These are phyloP conservation scores for Phodopus roborovskii DNA, from an alignment of 2,113 vertebrate genomes.

Conservation along the genomic window DNA sequence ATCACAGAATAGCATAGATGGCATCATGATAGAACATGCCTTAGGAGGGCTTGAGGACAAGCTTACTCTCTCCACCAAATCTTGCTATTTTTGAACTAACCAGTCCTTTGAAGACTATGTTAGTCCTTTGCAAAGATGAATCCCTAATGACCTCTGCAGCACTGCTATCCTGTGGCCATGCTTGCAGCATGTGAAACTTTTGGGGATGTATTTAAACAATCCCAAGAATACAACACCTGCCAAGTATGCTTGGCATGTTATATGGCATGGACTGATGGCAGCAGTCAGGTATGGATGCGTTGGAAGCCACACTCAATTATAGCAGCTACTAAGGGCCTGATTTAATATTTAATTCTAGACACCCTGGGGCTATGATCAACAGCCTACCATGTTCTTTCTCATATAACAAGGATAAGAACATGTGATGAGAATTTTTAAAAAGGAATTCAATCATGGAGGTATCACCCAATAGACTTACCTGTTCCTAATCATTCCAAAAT, in stretches of 20 bases:
- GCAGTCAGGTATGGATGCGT: background rate
- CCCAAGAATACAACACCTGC: background rate
- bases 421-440: background rate
- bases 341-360: background rate
- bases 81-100: background rate
- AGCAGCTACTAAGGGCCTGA: background rate
- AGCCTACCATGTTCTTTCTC: background rate
- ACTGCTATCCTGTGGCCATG: too few relatives aligned
- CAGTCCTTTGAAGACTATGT: background rate
- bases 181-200: background rate
- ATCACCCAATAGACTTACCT: background rate
- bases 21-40: too few relatives aligned
- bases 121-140: background rate
- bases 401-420: background rate
- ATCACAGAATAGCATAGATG: background rate
- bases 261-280: background rate
- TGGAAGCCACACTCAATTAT: background rate
- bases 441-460: background rate
- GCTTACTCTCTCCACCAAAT: background rate
- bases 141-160: too few relatives aligned
- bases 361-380: background rate
- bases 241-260: background rate
- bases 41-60: too few relatives aligned
- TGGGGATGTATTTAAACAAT: background rate
- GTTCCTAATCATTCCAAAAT: background rate